Conservation (phyloP, 2,113 vertebrate species). For the Eptesicus fuscus region DNA sequence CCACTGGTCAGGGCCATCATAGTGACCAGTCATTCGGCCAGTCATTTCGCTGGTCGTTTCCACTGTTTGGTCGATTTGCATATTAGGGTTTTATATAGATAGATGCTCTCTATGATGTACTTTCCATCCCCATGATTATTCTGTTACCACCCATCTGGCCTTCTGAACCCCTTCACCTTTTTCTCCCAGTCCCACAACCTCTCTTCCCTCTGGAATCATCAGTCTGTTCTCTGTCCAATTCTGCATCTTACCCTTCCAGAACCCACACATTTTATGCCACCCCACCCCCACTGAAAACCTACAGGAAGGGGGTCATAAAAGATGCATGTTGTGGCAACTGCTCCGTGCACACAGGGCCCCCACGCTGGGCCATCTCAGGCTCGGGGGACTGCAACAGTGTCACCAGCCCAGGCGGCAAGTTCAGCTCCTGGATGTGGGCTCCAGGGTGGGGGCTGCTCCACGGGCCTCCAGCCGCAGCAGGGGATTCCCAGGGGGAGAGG, state of each 20-base stretch:
- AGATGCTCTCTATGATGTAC: neutral
- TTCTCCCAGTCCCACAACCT: neutral
- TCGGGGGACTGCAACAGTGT: neutral
- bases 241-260: neutral
- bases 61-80: no score
- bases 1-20: no score
- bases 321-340: neutral
- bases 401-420: neutral
- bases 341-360: neutral
- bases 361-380: neutral
- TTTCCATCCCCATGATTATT: neutral
- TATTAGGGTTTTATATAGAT: no score
- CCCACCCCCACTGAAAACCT: neutral
- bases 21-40: no score
- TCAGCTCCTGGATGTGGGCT: neutral
- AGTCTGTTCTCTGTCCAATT: rapidly evolving
- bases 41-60: no score
- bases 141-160: neutral
- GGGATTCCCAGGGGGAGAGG: neutral
- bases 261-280: neutral
- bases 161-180: neutral
- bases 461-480: neutral
- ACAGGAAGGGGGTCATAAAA: neutral
- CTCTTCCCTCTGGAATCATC: neutral
- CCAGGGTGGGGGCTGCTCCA: neutral